Evolutionary conservation across 2,888 invertebrate genomes (phyloP).

Genomic region (Acanthoscelides obtectus): DNA sequence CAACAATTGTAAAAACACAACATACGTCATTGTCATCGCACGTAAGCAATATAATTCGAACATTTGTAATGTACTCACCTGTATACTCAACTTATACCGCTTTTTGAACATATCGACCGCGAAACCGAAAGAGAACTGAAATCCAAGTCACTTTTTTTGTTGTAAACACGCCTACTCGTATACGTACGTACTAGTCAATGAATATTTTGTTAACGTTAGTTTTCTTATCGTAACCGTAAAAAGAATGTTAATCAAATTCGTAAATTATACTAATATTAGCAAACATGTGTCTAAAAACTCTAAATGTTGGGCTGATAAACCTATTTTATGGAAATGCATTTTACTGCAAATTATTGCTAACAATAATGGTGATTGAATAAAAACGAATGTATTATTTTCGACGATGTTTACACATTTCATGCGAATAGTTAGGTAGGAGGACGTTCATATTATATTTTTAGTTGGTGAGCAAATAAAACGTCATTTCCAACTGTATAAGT

Average conservation of each 20-base stretch:
- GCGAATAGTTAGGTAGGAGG: no score
- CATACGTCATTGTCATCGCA: neutral
- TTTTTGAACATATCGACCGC: neutral
- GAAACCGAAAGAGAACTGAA: neutral
- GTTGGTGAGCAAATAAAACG: neutral
- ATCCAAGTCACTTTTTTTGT: neutral
- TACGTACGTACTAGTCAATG: neutral
- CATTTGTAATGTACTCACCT: neutral
- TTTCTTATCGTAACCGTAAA: neutral
- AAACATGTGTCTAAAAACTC: neutral
- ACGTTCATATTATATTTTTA: neutral
- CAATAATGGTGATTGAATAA: neutral
- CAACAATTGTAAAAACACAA: neutral
- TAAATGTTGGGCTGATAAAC: neutral
- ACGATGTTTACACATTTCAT: neutral
- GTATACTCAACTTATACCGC: neutral
- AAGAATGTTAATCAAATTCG: neutral
- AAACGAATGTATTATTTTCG: no score
- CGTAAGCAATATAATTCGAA: neutral
- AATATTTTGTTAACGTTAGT: neutral
- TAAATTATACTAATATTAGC: neutral
- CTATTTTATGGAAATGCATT: neutral
- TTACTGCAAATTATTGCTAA: neutral
- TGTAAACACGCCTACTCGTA: neutral
- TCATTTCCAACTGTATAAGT: neutral